Evolutionary conservation across 1,140 invertebrate species (phyloP), one percentile per base, ranked within the genome.

Genomic region (Aphis gossypii): DNA sequence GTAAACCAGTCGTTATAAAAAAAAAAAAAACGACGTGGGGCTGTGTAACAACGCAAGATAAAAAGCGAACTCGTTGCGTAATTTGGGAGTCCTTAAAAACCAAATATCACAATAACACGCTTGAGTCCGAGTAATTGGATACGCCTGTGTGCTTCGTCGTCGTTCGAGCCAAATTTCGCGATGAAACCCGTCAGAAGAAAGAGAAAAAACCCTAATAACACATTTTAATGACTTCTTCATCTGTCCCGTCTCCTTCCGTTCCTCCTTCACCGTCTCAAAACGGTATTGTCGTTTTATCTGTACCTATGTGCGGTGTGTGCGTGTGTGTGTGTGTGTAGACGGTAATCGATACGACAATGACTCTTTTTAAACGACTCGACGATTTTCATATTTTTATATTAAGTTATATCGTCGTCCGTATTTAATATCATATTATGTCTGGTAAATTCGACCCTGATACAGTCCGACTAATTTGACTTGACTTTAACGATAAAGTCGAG

Each of bases 1-100:
- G 18, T 20, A 89, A 89, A 89, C 51, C 88, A 56, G 88, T 56
- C 88, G 88, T 89, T 54, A 84, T 84, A 41, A 84, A 41, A 68
- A 68, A 68, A 68, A 30, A 30, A 30, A 68, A 35, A 51, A 20
- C n/a, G 41, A 88, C 48, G 87, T 48, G n/a, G n/a, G 46, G 38
- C 83, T 20, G 30, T 30, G 30, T 88, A 88, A 88, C 35, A 88
- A 48, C 41, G 41, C 30, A 41, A 87, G n/a, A 51, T 84, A 84
- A 84, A 89, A 54, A 89, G 87, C n/a, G 20, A 48, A 87, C 38
- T 46, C 84, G 84, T 89, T 89, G 48, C 87, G 87, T 89, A 89
- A 89, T 89, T 89, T 89, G 87, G 87, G 21, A 89, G 87, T 89
- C 48, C 48, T 54, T 54, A 35, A 54, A 30, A 89, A 89, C 51